Percentiles rank a stretch among this genome's conserved stretches.
phyloP scores from a whole-genome alignment of 2,113 vertebrate genomes.

The Melanocharis versteri region DNA sequence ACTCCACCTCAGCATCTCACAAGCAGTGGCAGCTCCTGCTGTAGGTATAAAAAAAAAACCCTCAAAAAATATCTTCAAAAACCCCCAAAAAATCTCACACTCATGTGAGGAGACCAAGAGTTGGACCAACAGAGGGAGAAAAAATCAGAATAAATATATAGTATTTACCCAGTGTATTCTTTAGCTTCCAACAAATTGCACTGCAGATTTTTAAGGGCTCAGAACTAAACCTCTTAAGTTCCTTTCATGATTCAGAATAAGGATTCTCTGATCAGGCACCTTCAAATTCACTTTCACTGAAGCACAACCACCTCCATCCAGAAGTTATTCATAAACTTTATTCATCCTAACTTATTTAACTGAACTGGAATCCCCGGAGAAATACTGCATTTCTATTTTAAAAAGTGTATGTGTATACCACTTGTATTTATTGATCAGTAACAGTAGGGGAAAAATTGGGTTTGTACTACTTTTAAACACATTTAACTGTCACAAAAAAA shows the following conservation, averaged over 20 bases:
- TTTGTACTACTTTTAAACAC: neutral
- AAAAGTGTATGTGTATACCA: neutral
- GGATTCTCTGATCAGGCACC: neutral
- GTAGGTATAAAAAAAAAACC: accelerated
- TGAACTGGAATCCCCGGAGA: neutral
- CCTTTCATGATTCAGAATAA: neutral
- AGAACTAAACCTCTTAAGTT: neutral
- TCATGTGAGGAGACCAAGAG: neutral
- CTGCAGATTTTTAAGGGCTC: neutral
- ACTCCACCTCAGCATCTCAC: neutral
- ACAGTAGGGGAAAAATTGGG: neutral
- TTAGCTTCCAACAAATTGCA: neutral
- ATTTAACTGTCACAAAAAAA: neutral
- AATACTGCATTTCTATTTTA: neutral
- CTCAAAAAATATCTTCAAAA: neutral
- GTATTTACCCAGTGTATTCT: neutral
- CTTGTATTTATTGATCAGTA: neutral
- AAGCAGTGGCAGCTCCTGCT: neutral
- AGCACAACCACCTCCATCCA: neutral
- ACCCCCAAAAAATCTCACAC: neutral
- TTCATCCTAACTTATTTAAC: neutral
- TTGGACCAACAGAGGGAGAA: neutral
- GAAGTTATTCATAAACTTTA: neutral
- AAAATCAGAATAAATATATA: neutral
- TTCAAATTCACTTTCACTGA: neutral